Conservation (phyloP, 2,797 vertebrate genomes). For the Fratercula arctica region DNA sequence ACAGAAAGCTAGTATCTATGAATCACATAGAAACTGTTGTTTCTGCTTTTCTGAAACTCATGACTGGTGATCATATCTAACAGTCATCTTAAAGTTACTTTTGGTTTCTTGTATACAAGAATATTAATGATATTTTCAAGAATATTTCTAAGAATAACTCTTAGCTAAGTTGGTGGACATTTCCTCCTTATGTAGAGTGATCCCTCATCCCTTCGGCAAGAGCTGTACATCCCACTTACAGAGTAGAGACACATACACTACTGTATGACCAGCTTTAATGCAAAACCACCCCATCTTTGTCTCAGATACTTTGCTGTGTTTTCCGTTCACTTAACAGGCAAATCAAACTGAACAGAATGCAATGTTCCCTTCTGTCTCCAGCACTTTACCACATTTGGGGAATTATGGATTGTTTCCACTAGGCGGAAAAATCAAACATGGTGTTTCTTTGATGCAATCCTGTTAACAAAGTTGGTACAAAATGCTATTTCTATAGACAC, state of each 20-base stretch:
- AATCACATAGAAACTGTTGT: neutral
- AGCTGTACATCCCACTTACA: rapidly evolving
- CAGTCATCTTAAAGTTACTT: neutral
- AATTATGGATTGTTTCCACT: neutral
- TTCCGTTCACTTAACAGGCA: neutral
- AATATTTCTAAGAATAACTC: neutral
- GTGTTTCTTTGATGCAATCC: neutral
- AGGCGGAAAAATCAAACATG: neutral
- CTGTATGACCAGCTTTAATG: neutral
- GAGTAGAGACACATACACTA: neutral
- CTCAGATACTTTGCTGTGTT: neutral
- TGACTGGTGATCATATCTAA: neutral
- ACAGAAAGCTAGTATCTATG: neutral
- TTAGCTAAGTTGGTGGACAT: neutral
- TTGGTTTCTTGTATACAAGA: neutral
- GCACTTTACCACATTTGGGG: neutral
- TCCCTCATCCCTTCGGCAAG: neutral
- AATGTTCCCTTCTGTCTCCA: neutral
- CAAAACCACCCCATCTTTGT: neutral
- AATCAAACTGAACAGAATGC: neutral
- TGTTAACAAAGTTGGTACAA: neutral
- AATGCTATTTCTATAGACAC: neutral
- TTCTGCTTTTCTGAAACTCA: neutral
- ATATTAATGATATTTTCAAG: neutral
- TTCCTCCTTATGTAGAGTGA: neutral